Conservation (phyloP, 1,140 invertebrate genomes). For the Drosophila jambulina region DNA sequence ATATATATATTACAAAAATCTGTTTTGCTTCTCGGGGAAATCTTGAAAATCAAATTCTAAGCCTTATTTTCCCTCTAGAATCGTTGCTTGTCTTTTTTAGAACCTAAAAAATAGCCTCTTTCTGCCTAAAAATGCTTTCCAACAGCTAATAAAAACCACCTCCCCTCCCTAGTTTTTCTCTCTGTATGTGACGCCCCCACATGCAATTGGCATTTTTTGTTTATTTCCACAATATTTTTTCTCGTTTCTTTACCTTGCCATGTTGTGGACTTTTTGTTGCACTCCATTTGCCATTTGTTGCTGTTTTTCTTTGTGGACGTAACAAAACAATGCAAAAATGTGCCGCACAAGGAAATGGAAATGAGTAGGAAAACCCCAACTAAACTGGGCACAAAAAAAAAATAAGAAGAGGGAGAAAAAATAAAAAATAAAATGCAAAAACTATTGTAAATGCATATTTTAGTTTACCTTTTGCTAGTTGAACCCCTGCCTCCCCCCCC, state of each 20-base stretch:
- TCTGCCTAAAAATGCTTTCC: no score
- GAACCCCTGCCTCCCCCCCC: neutral
- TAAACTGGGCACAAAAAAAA: conserved; percentile 8
- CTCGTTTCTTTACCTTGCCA: conserved; percentile 14
- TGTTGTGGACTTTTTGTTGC: conserved; percentile 20
- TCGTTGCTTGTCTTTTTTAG: no score
- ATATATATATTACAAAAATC: no score
- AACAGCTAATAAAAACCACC: neutral
- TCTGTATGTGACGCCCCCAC: conserved; percentile 14
- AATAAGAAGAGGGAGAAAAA: neutral
- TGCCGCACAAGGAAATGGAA: conserved; percentile 39
- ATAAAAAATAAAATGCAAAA: conserved; percentile 61
- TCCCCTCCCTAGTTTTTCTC: neutral
- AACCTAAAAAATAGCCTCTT: no score
- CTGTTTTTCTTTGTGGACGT: conserved; percentile 69
- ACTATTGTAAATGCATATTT: conserved; percentile 78
- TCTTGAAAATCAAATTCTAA: no score
- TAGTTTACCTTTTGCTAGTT: conserved; percentile 21
- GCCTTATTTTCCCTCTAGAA: no score
- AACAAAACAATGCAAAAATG: conserved; percentile 63
- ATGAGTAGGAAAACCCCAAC: conserved; percentile 22
- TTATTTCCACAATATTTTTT: conserved; percentile 30
- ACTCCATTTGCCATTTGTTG: conserved; percentile 70
- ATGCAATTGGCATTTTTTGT: conserved; percentile 51
- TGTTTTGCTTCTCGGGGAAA: no score